Evolutionary conservation across 2,113 vertebrate genomes (phyloP), one percentile per base, ranked within the genome.

Genomic region (Engystomops pustulosus): DNA sequence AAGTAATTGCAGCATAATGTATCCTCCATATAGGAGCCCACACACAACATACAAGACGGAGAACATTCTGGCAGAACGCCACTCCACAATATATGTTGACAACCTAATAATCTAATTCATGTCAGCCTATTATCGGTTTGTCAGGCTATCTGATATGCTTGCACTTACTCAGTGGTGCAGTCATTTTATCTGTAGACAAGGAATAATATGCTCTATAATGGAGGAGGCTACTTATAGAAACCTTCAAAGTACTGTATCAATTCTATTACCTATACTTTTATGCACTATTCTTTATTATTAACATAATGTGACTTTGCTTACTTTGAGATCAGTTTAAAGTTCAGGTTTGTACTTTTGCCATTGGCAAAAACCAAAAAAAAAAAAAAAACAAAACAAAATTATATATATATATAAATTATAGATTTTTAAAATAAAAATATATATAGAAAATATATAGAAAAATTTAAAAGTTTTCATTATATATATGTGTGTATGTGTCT

Each of bases 81-180:
- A 84, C 15, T 53, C 34, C n/a, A 38, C 82, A 84, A 55, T 84
- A 69, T 77, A 69, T 70, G 75, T 78, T 79, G 83, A 85, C 83
- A 85, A 79, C 78, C 47, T 70, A 70, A 79, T 85, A 70, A 85
- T 85, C 49, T 51, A 70, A 85, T 55, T 44, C 75, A 77, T 70
- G 65, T 44, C 83, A 70, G 62, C 25, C 71, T 70, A 53, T 85
- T 70, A 79, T 84, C 60, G 25, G 72, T 55, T 78, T 77, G 74
- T 78, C 81, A 77, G 45, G 60, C 32, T 77, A 69, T 17, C 53
- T 67, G 58, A 77, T 84, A 84, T 77, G 72, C 82, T 41, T 20
- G 36, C 71, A 20, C 18, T 76, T 51, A 65, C 41, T 74, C 53
- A 12, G 32, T 41, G 53, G 38, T 68, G 51, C 58, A 67, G 60